A percentile compares a stretch with the other conserved stretches of the same genome.
Evolutionary conservation across 1,140 invertebrate species (phyloP).

Genomic region (Archivesica marissinica): DNA sequence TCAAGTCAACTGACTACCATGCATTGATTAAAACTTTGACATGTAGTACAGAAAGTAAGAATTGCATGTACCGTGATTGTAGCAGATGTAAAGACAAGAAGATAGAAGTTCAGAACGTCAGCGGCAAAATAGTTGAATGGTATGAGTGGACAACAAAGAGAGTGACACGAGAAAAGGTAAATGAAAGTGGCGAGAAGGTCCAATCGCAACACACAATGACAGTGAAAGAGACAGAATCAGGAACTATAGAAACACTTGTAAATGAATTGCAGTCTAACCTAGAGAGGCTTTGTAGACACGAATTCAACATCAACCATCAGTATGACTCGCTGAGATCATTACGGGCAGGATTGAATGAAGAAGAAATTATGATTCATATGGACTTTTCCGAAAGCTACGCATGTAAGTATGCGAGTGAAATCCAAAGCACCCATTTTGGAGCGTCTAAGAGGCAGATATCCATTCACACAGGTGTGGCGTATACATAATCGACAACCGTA

Average conservation of each 20-base stretch:
- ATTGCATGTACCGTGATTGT: too few relatives aligned
- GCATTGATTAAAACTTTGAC: neutral
- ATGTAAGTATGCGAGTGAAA: neutral
- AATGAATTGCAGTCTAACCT: neutral
- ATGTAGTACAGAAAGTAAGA: neutral
- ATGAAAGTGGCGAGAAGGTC: neutral
- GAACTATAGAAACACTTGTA: neutral
- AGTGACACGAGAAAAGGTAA: neutral
- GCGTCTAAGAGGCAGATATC: conserved; percentile 50
- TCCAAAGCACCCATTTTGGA: conserved; percentile 64
- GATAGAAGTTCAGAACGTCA: neutral
- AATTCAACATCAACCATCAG: conserved; percentile 39
- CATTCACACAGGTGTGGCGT: too few relatives aligned
- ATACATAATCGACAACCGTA: too few relatives aligned
- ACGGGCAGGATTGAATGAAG: neutral
- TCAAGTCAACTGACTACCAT: neutral
- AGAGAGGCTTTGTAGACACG: neutral
- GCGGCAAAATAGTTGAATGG: neutral
- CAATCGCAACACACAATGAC: neutral
- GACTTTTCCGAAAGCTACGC: conserved; percentile 61
- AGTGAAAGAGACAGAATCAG: neutral
- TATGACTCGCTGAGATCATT: neutral
- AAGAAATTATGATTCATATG: conserved; percentile 60
- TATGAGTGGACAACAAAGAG: neutral
- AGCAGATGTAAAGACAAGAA: too few relatives aligned